Evolutionary conservation across 23 tunicate species (phyloP), one percentile per base, ranked within the genome.

Genomic region (Trididemnum nubilum): DNA sequence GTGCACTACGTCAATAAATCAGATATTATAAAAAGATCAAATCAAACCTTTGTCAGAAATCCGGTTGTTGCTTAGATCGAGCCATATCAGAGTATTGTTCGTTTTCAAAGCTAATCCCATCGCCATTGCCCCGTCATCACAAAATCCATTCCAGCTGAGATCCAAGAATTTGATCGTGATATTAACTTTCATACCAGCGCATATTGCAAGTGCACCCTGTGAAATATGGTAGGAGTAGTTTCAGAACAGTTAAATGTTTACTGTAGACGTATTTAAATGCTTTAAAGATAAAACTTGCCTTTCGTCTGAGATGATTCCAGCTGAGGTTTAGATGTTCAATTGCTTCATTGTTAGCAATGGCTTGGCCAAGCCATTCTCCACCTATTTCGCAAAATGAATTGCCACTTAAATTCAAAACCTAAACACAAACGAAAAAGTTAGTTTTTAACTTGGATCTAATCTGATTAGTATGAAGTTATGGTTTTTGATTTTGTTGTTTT

Each of bases 281-380:
- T n/a, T n/a, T n/a, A n/a, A n/a, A n/a, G n/a, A n/a, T n/a, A n/a
- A 3, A 12, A n/a, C 40, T 65, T 59, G 86, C 97, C 85, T 82
- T 86, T 65, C 82, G 26, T 54, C 97, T 52, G 23, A 91, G 52
- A 61, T 91, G 97, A 91, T 91, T 91, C 97, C 97, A 91, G 58
- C 91, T 86, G 15, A 91, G 44, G 69, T 91, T 83, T 0, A 91
- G 87, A 39, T 77, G 29, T 76, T 86, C 87, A 35, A 91, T 82
- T 2, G 97, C 90, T 81, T 91, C 97, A 74, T 91, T 91, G 2
- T 82, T 67, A 2, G 91, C 97, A 18, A 91, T 86, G 2, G 87
- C 97, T 75, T 91, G 90, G 0, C 97, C 97, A 32, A 91, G 36
- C 81, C 81, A 86, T 36, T 86, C 97, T n/a, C 97, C 97, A 0